phyloP scores from a whole-genome alignment of 2,888 invertebrate species.

The Osedax frankpressi region DNA sequence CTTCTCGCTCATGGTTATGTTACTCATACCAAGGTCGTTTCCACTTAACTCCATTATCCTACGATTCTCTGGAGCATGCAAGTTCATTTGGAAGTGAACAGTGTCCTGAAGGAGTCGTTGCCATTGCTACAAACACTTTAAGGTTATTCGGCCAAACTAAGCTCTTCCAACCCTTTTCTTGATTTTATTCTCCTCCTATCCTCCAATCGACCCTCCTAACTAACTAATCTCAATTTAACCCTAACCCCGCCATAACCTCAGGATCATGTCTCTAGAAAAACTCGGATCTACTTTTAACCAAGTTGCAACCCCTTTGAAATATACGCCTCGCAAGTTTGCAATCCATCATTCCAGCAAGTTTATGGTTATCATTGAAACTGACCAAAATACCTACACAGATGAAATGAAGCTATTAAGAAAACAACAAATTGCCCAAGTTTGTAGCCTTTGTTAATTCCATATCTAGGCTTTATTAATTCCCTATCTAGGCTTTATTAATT shows the following conservation, averaged over 20 bases:
- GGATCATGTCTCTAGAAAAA: constrained; percentile 90
- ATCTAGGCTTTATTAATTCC: too few species aligned
- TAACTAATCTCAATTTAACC: neutral
- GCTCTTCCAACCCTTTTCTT: too few species aligned
- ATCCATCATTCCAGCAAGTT: constrained; percentile 81
- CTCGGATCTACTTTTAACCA: constrained; percentile 96
- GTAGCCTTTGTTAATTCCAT: too few species aligned
- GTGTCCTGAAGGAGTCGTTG: constrained; percentile 97
- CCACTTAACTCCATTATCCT: constrained; percentile 85
- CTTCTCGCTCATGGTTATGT: constrained; percentile 91
- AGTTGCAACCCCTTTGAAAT: constrained; percentile 72
- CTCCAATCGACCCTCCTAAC: neutral
- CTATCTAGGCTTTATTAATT: too few species aligned
- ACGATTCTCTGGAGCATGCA: constrained; percentile 90
- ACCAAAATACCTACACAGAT: constrained; percentile 95
- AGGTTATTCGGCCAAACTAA: too few species aligned
- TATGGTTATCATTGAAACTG: constrained; percentile 82
- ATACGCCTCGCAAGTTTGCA: constrained; percentile 85
- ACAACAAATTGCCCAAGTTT: constrained; percentile 88
- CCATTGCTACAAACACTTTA: constrained; percentile 91
- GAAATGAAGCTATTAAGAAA: constrained; percentile 82
- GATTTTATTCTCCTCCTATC: too few species aligned
- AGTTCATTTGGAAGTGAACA: constrained; percentile 88
- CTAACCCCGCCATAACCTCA: constrained; percentile 31
- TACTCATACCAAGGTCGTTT: constrained; percentile 86